Conservation (phyloP, 2,888 invertebrate species). For the Odiellus spinosus region DNA sequence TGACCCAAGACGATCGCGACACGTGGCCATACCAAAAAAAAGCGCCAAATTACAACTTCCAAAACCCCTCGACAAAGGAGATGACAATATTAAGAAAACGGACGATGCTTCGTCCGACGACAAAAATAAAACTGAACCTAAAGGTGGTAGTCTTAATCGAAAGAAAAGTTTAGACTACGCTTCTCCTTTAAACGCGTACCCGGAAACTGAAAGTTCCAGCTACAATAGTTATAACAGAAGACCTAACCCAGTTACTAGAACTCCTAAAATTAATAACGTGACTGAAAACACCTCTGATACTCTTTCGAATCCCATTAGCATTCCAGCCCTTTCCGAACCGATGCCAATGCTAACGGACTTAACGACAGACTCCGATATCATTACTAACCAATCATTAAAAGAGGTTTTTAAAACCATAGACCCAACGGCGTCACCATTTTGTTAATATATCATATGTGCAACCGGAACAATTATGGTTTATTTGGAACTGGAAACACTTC, state of each 20-base stretch:
- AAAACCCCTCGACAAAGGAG: neutral
- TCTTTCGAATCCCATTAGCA: neutral
- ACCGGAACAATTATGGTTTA: too few relatives aligned
- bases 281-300: neutral
- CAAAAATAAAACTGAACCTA: slow-evolving; percentile 11
- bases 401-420: slow-evolving; percentile 33
- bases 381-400: slow-evolving; percentile 24
- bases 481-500: too few relatives aligned
- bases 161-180: slow-evolving; percentile 28
- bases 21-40: too few relatives aligned
- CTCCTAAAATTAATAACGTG: neutral
- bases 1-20: neutral
- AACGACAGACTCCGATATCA: too few relatives aligned
- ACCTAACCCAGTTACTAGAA: neutral
- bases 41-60: too few relatives aligned
- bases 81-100: slow-evolving; percentile 8
- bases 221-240: slow-evolving; percentile 26
- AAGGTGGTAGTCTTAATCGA: slow-evolving; percentile 19
- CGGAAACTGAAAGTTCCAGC: slow-evolving; percentile 18
- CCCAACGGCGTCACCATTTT: slow-evolving; percentile 33
- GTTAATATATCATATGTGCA: too few relatives aligned
- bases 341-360: too few relatives aligned
- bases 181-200: slow-evolving; percentile 26
- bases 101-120: slow-evolving; percentile 6
- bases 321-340: neutral